Evolutionary conservation across 2,888 invertebrate genomes (phyloP).

Genomic region (Acholoe squamosa): DNA sequence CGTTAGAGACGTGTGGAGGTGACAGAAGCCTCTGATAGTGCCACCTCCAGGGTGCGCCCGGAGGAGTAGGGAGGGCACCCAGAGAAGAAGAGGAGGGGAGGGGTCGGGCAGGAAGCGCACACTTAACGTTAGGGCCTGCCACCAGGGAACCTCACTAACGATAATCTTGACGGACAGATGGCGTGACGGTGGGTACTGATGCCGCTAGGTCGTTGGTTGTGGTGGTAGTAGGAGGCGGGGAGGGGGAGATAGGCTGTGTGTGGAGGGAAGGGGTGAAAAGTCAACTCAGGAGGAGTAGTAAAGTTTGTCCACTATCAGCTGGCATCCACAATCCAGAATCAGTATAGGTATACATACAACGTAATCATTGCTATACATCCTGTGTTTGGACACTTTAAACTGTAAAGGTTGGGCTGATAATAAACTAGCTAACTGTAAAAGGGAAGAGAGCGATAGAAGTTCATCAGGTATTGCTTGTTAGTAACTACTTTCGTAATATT

Average conservation of each 20-base stretch:
- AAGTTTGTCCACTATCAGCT: no score
- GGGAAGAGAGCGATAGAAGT: no score
- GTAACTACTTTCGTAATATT: no score
- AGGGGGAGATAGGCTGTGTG: neutral
- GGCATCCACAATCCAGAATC: no score
- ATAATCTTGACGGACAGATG: conserved; percentile 55
- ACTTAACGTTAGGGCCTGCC: conserved; percentile 43
- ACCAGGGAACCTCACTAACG: conserved; percentile 22
- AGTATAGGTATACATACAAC: no score
- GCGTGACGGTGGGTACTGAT: conserved; percentile 51
- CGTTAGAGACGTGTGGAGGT: conserved; percentile 14
- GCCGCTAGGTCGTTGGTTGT: neutral
- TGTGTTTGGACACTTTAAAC: no score
- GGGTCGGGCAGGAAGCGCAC: conserved; percentile 46
- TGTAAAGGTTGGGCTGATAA: no score
- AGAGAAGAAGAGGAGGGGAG: neutral
- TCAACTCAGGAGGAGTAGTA: no score
- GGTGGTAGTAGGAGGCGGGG: neutral
- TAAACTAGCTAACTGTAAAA: no score
- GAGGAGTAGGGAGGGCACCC: neutral
- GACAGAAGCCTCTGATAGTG: conserved; percentile 43
- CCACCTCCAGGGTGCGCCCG: neutral
- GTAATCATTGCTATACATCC: no score
- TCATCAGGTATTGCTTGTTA: no score
- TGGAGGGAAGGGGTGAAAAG: neutral